phyloP scores from a whole-genome alignment of 2,797 vertebrate species.

The Crocodylus rhombifer region DNA sequence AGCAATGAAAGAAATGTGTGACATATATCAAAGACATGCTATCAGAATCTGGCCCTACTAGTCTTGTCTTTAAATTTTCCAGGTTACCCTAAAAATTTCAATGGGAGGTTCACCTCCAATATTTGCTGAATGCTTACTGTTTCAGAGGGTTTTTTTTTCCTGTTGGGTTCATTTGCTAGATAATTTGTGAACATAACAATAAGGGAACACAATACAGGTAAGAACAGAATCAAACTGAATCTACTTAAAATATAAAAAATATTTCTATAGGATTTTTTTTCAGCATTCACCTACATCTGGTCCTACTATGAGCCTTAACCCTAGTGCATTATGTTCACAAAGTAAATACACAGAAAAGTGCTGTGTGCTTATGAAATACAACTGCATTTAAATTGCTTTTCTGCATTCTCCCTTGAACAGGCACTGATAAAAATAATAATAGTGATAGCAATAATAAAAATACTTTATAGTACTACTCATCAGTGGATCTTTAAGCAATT shows the following conservation, averaged over 20 bases:
- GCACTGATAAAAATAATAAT: background rate
- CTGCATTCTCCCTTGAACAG: background rate
- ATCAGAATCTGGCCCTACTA: background rate
- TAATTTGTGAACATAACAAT: background rate
- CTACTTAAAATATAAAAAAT: background rate
- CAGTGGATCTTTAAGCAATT: background rate
- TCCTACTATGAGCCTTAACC: background rate
- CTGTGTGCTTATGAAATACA: background rate
- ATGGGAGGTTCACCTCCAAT: background rate
- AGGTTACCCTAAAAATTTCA: background rate
- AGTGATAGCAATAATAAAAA: background rate
- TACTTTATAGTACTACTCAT: background rate
- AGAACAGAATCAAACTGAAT: background rate
- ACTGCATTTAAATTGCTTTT: background rate
- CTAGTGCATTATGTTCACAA: background rate
- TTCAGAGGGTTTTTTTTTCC: too few relatives aligned
- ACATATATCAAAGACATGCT: background rate
- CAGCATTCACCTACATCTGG: background rate
- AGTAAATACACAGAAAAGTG: background rate
- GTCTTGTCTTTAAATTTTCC: background rate
- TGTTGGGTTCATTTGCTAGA: background rate
- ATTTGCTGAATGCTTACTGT: background rate
- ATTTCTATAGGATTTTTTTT: accelerated
- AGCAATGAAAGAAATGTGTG: background rate
- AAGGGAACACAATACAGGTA: background rate